A percentile compares a stretch with the other conserved stretches of the same genome.
Evolutionary conservation across 2,888 invertebrate species (phyloP).

Genomic region (Agrochola macilenta): DNA sequence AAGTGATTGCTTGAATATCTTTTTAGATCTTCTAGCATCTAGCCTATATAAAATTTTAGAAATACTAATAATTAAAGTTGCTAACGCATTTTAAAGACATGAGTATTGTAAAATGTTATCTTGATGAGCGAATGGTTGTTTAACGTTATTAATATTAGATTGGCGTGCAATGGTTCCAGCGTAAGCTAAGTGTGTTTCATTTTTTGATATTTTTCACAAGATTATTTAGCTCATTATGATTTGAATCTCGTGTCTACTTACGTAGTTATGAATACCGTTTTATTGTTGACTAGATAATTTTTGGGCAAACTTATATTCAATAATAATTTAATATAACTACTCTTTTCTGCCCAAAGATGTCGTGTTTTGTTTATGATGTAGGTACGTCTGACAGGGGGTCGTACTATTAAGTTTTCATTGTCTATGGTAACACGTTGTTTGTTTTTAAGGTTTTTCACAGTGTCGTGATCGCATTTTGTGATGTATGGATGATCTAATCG

Average conservation of each 20-base stretch:
- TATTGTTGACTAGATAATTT: constrained; percentile 45
- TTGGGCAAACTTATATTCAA: constrained; percentile 65
- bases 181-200: constrained; percentile 67
- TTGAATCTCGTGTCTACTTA: constrained; percentile 71
- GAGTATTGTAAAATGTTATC: constrained; percentile 38
- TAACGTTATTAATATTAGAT: constrained; percentile 21
- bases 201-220: constrained; percentile 49
- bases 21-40: constrained; percentile 48
- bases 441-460: constrained; percentile 72
- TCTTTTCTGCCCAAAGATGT: constrained; percentile 46
- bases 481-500: constrained; percentile 76
- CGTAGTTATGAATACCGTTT: constrained; percentile 51
- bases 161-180: constrained; percentile 14
- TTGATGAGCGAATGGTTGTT: constrained; percentile 48
- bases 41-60: constrained; percentile 34
- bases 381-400: constrained; percentile 66
- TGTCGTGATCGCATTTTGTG: constrained; percentile 75
- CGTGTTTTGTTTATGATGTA: constrained; percentile 48
- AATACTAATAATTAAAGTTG: constrained; percentile 38
- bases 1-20: constrained; percentile 51
- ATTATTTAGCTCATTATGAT: constrained; percentile 62
- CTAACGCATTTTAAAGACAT: constrained; percentile 45
- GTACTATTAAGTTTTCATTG: constrained; percentile 83
- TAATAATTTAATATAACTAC: constrained; percentile 28
- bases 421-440: constrained; percentile 77